A percentile compares a stretch with the other conserved stretches of the same genome.
These are phyloP conservation scores for Meda fulgida DNA, from an alignment of 2,797 vertebrate species.

Conservation along the genomic window DNA sequence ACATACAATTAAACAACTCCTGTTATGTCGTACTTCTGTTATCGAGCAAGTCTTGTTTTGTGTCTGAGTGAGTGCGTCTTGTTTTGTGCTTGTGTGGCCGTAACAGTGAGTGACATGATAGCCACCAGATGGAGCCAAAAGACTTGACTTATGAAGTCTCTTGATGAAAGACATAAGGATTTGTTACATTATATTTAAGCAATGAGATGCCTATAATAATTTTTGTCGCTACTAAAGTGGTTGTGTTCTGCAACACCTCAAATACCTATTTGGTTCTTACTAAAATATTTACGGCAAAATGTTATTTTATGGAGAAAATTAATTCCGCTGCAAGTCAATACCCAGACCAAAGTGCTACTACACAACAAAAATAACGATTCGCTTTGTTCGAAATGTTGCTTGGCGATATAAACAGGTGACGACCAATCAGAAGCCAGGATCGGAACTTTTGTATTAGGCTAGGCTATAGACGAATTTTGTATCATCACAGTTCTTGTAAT, in stretches of 20 bases:
- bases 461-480: too few relatives aligned
- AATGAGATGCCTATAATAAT: too few relatives aligned
- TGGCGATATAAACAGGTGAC: background rate
- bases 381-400: background rate
- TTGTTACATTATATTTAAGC: background rate
- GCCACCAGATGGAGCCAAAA: conserved; percentile 30
- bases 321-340: background rate
- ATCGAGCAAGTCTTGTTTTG: background rate
- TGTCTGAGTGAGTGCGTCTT: background rate
- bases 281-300: background rate
- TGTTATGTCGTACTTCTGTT: background rate
- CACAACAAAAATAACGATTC: background rate
- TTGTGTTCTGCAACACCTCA: background rate
- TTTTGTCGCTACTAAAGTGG: background rate
- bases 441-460: too few relatives aligned
- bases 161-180: background rate
- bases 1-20: conserved; percentile 17
- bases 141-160: background rate
- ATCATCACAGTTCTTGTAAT: background rate
- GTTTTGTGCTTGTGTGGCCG: background rate
- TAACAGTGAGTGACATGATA: too few relatives aligned
- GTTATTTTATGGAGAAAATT: background rate
- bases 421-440: background rate
- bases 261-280: background rate
- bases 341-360: too few relatives aligned